These are phyloP conservation scores for Arge pagana DNA, from an alignment of 2,888 invertebrate species.

Conservation along the genomic window DNA sequence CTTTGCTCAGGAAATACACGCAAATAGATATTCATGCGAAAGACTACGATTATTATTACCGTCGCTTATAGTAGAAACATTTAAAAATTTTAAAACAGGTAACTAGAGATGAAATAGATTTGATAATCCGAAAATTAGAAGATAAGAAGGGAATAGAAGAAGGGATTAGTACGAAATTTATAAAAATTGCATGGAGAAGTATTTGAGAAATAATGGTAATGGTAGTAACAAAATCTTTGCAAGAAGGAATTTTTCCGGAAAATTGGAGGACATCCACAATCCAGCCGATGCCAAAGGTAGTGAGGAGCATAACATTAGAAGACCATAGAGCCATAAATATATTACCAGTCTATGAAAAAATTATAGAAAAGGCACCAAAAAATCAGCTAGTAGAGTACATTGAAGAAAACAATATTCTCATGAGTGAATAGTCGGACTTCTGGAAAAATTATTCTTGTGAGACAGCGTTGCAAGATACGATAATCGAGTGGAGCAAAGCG, in stretches of 20 bases:
- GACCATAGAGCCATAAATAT: slow-evolving; percentile 26
- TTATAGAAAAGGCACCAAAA: slow-evolving; percentile 24
- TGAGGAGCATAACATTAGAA: slow-evolving; percentile 18
- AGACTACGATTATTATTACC: too few species aligned
- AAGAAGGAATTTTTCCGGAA: slow-evolving; percentile 15
- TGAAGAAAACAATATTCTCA: slow-evolving; percentile 14
- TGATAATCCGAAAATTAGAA: slow-evolving; percentile 11
- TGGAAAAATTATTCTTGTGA: slow-evolving; percentile 25
- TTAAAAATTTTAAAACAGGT: slow-evolving; percentile 1
- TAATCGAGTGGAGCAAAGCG: slow-evolving; percentile 15
- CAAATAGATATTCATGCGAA: too few species aligned
- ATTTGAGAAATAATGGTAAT: not conserved
- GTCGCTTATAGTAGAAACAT: too few species aligned
- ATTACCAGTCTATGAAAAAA: slow-evolving; percentile 25
- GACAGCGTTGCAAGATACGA: slow-evolving; percentile 16
- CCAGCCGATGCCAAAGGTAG: slow-evolving; percentile 23
- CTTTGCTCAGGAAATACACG: too few species aligned
- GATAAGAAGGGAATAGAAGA: slow-evolving; percentile 11
- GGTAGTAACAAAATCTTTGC: slow-evolving; percentile 10
- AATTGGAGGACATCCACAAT: slow-evolving; percentile 16
- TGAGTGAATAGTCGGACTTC: slow-evolving; percentile 24
- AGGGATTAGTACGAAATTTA: slow-evolving; percentile 6
- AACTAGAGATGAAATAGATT: not conserved
- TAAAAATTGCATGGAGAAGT: slow-evolving; percentile 7
- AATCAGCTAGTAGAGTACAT: slow-evolving; percentile 24